These are phyloP conservation scores for Drosophila insularis DNA, from an alignment of 1,140 invertebrate species.

Conservation along the genomic window DNA sequence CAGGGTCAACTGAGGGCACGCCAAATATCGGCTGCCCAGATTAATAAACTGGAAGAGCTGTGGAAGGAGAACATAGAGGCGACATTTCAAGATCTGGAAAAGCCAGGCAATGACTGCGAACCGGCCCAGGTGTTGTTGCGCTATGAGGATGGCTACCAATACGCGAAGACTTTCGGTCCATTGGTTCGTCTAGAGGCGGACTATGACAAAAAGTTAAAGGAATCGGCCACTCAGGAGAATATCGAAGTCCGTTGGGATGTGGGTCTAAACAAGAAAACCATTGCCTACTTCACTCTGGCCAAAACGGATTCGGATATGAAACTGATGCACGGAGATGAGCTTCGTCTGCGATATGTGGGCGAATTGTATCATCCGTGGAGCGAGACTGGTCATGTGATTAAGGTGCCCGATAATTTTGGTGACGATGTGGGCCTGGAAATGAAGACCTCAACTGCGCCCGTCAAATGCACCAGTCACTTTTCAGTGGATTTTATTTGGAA, in stretches of 20 bases:
- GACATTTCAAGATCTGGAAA: conserved; percentile 98
- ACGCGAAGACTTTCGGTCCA: conserved; percentile 99
- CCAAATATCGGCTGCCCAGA: conserved; percentile 98
- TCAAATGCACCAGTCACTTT: conserved; percentile 97
- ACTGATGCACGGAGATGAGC: conserved; percentile 99
- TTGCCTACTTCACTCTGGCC: conserved; percentile 98
- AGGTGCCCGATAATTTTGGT: conserved; percentile 99
- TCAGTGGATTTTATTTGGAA: conserved; percentile 99
- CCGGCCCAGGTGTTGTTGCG: conserved; percentile 96
- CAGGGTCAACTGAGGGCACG: conserved; percentile 97
- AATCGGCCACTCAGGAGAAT: conserved; percentile 99
- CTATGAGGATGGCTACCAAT: conserved; percentile 99
- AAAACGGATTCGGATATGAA: conserved; percentile 99
- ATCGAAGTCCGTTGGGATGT: conserved; percentile 99
- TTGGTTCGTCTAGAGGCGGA: conserved; percentile 98
- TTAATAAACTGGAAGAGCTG: conserved; percentile 98
- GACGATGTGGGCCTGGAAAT: conserved; percentile 99
- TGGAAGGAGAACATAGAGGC: conserved; percentile 99
- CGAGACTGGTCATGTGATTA: conserved; percentile 98
- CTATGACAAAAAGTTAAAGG: conserved; percentile 98
- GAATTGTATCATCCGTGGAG: conserved; percentile 97
- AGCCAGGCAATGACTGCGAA: conserved; percentile 98
- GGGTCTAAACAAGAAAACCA: conserved; percentile 98
- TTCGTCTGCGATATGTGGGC: conserved; percentile 95
- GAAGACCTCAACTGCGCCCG: conserved; percentile 94